A percentile compares a stretch with the other conserved stretches of the same genome.
phyloP scores from a whole-genome alignment of 2,888 invertebrate genomes.

The Heteromyza rotundicornis region DNA sequence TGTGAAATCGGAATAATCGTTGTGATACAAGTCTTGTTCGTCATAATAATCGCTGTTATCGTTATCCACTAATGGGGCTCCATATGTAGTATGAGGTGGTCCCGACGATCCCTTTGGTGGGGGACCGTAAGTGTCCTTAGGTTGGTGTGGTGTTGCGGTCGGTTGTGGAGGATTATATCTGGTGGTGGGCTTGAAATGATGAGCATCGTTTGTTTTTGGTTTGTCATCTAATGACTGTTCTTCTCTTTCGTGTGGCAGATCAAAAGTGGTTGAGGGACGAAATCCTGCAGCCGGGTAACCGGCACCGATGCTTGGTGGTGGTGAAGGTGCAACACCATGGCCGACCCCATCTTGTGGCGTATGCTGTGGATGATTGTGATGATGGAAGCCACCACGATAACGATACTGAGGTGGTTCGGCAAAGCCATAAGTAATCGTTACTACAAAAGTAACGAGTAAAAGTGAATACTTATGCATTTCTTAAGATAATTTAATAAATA shows the following conservation, averaged over 20 bases:
- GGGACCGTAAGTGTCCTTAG: constrained; percentile 13
- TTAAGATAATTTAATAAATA: not conserved
- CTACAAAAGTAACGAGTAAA: not conserved
- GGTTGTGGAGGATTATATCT: constrained; percentile 21
- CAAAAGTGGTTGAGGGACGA: constrained; percentile 9
- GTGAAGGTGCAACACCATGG: not conserved
- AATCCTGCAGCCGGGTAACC: constrained; percentile 7
- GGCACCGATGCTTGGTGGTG: not conserved
- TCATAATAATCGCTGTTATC: not conserved
- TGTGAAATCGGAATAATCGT: no score
- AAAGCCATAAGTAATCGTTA: not conserved
- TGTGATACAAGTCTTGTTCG: not conserved
- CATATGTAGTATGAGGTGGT: not conserved
- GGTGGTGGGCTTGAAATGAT: constrained; percentile 7
- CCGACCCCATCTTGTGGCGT: not conserved
- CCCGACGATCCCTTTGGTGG: constrained; percentile 14
- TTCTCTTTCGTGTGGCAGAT: not conserved
- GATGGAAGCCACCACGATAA: constrained; percentile 3
- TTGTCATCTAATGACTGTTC: no score
- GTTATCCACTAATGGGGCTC: not conserved
- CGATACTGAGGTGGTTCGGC: constrained; percentile 10
- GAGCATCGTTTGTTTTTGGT: no score
- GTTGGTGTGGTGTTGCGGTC: no score
- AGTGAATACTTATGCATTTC: not conserved
- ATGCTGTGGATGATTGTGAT: not conserved